phyloP scores from a whole-genome alignment of 2,113 vertebrate species.

The Tursiops truncatus region DNA sequence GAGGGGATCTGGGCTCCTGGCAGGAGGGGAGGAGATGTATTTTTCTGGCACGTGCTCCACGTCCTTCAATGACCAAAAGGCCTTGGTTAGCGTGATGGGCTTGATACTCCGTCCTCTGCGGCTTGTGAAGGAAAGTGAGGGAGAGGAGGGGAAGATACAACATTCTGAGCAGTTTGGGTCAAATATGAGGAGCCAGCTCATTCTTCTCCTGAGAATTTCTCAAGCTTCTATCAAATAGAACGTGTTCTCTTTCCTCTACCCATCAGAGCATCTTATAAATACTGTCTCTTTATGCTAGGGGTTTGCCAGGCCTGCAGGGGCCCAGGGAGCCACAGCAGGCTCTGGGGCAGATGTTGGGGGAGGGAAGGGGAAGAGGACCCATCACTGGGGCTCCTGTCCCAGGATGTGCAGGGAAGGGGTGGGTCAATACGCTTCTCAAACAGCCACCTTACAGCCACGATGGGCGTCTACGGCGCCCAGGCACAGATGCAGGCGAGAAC shows the following conservation, averaged over 20 bases:
- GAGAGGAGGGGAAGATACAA: not conserved
- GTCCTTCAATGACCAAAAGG: not conserved
- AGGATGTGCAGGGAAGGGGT: not conserved
- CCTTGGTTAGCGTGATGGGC: not conserved
- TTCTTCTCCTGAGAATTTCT: not conserved
- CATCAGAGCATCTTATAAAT: not conserved
- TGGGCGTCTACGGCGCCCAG: accelerated
- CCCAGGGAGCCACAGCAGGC: not conserved
- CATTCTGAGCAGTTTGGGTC: not conserved
- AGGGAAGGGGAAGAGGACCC: not conserved
- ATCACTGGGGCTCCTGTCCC: not conserved
- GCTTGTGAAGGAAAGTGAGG: not conserved
- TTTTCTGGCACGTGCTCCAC: not conserved
- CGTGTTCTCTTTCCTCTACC: not conserved
- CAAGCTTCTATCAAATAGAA: not conserved
- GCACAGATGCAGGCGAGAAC: too few species aligned
- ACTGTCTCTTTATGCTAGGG: not conserved
- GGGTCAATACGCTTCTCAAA: accelerated
- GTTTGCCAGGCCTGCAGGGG: accelerated
- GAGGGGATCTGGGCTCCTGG: not conserved
- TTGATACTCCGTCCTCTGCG: not conserved
- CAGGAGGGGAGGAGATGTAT: not conserved
- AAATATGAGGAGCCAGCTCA: not conserved
- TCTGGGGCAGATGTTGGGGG: not conserved
- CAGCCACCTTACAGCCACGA: not conserved